Evolutionary conservation across 2,113 vertebrate genomes (phyloP), one percentile per base, ranked within the genome.

Genomic region (Murina feae): DNA sequence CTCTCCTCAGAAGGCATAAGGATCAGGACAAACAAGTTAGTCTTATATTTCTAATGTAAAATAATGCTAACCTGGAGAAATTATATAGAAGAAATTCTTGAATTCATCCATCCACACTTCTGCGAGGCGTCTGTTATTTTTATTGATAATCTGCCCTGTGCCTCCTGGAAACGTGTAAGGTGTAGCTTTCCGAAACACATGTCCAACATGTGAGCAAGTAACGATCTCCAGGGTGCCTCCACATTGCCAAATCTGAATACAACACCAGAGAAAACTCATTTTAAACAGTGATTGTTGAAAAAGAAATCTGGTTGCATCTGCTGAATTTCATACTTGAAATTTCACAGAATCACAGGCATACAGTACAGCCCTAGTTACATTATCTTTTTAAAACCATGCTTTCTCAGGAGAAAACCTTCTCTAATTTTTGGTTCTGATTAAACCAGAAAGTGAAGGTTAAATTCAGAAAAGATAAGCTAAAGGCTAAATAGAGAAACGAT

Each of bases 101-200:
- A 99, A 99, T 96, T 99, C 99, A 93, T 99, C 99, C 99, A 99
- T 99, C 99, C 99, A 99, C 80, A 99, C 99, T 98, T 99, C 99
- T 89, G 99, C 99, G 82, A 99, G 99, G 21, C 99, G 98, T 2
- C 99, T 98, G 98, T 99, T 99, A 95, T 99, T 99, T 98, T 99
- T 99, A 98, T 99, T 99, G 97, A 99, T 99, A 96, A 99, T 99
- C 98, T 99, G 99, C 11, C 99, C 99, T 0, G 99, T 99, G 85
- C 99, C 99, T 96, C 99, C 99, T 0, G 99, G 99, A 96, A 99
- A 99, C 0, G 99, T 99, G 95, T 99, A 99, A 0, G 99, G 99
- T 25, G 99, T 99, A 47, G 99, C 99, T 98, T 99, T 99, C 95
- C 99, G 98, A 98, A 99, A 99, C 95, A 99, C 99, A 32, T 99